Evolutionary conservation across 2,113 vertebrate species (phyloP).

Genomic region (Henicopernis longicauda): DNA sequence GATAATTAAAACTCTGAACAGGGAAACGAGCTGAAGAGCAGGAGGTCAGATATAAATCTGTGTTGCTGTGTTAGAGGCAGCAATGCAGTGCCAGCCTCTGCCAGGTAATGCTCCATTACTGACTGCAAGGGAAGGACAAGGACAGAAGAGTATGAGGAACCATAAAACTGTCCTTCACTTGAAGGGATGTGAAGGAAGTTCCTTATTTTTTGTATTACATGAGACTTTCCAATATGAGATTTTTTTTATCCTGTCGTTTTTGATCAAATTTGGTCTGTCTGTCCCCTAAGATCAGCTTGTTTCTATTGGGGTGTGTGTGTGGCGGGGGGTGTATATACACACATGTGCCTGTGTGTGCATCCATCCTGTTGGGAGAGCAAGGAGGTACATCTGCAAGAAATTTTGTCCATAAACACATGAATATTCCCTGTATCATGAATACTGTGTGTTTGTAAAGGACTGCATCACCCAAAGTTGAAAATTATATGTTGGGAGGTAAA

Average conservation of each 20-base stretch:
- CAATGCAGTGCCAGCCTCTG: background rate
- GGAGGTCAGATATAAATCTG: background rate
- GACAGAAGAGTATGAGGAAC: background rate
- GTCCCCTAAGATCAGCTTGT: background rate
- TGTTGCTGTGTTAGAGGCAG: background rate
- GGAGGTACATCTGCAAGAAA: background rate
- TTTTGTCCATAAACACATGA: background rate
- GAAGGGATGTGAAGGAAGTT: background rate
- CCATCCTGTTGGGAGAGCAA: background rate
- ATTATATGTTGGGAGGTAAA: background rate
- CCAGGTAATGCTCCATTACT: background rate
- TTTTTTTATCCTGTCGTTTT: background rate
- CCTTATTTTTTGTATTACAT: fast-evolving
- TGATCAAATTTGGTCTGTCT: background rate
- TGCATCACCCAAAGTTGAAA: background rate
- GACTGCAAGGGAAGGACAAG: background rate
- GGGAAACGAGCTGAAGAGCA: background rate
- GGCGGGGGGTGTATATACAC: too few relatives aligned
- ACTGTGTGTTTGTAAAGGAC: background rate
- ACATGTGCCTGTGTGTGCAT: background rate
- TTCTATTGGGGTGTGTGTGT: background rate
- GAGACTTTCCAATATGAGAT: background rate
- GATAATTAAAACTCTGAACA: background rate
- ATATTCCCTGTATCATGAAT: background rate
- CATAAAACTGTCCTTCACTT: background rate